Base-by-base conservation (phyloP, 2,888 invertebrate genomes). In the Pollenia griseotomentosa region DNA sequence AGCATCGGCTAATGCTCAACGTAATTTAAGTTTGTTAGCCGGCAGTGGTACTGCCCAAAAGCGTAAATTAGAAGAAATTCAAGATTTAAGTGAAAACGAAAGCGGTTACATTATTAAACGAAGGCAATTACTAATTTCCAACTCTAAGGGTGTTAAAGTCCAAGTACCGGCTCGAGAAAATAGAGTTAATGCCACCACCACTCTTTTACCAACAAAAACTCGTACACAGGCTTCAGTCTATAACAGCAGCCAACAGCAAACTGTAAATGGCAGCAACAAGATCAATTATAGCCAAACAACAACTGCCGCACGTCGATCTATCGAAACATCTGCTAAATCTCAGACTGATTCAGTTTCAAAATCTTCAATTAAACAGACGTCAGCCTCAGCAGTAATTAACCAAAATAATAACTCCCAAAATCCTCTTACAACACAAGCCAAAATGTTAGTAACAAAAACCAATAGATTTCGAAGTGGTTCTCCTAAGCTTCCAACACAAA, bases 71-170 rank as follows among this genome's bases (percentile, higher is more conserved):
- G 81, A 75, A 6, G 83, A 84, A 40, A 16, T 61, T 7, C 90
- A 89, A 10, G 88, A 88, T n/a, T 79, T 66, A 2, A 88, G 80
- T 79, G 89, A 89, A n/a, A 82, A 86, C 8, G 88, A 83, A n/a
- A 73, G 59, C 10, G 46, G 57, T 33, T 79, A 81, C 14, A 74
- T 71, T 7, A 74, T 89, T 3, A 85, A 89, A 3, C 89, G 91
- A 42, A 91, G 92, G 80, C 90, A 91, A 55, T 61, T 87, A 44
- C n/a, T 84, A 57, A 42, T 74, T 46, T 74, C 81, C 16, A 80
- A 55, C 16, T 61, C 81, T 5, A 63, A 66, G 1, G 81, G 73
- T 3, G 14, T 51, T 51, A 87, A 84, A 51, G 33, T 81, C 3
- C 81, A 78, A 74, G 40, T 77, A n/a, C 80, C 83, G 2, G 44